Conservation (phyloP, 1,140 invertebrate species). For the Spodoptera frugiperda region DNA sequence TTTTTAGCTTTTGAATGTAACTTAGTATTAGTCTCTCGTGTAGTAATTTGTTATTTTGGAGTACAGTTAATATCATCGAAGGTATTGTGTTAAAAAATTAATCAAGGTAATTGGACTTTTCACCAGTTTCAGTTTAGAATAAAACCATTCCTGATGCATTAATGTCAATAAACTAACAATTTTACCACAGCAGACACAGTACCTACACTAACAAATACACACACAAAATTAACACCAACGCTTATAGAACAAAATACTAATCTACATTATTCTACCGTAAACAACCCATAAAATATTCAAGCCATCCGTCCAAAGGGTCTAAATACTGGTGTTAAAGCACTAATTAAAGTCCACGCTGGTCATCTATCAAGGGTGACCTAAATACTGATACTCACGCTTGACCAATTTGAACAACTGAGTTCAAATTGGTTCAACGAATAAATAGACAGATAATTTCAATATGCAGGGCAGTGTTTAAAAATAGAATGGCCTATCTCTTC, state of each 20-base stretch:
- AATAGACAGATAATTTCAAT: constrained; percentile 24
- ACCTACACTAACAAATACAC: too few species aligned
- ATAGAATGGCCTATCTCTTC: constrained; percentile 21
- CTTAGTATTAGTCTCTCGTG: too few species aligned
- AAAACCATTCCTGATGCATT: too few species aligned
- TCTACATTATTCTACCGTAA: constrained; percentile 13
- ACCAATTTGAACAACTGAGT: constrained; percentile 27
- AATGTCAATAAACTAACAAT: too few species aligned
- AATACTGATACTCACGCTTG: constrained; percentile 17
- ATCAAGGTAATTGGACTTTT: too few species aligned
- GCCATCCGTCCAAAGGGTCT: constrained; percentile 33
- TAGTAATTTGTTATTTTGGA: too few species aligned
- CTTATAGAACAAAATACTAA: not conserved
- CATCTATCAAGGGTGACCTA: constrained; percentile 45
- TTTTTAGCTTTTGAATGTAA: too few species aligned
- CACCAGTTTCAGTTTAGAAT: too few species aligned
- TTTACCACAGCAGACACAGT: too few species aligned
- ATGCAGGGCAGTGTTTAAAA: constrained; percentile 2
- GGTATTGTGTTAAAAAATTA: too few species aligned
- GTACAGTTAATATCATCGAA: too few species aligned
- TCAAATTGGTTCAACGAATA: constrained; percentile 19
- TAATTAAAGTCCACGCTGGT: constrained; percentile 35
- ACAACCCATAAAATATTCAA: constrained; percentile 24
- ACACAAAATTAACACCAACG: too few species aligned
- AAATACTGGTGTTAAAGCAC: constrained; percentile 28